These are phyloP conservation scores for Eurois occulta DNA, from an alignment of 2,888 invertebrate species.

Conservation along the genomic window DNA sequence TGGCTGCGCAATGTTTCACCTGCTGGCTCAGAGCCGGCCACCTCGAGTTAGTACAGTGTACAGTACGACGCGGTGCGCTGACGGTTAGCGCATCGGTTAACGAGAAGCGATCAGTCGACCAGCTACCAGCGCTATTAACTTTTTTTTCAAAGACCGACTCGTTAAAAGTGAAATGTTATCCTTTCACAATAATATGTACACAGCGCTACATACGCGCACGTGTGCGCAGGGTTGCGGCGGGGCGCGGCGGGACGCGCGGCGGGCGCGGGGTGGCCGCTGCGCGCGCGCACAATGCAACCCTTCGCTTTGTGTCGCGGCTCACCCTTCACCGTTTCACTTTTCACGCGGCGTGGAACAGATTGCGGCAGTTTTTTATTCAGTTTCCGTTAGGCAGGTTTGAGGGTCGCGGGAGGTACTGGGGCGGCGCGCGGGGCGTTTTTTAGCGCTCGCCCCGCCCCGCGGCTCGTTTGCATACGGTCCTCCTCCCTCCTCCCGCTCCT, in stretches of 20 bases:
- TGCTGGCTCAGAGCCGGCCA: neutral
- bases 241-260: constrained; percentile 41
- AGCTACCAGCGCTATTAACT: constrained; percentile 43
- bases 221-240: constrained; percentile 66
- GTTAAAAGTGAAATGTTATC: constrained; percentile 77
- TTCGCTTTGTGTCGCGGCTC: constrained; percentile 71
- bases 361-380: constrained; percentile 77
- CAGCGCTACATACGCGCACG: constrained; percentile 70
- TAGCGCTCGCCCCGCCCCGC: constrained; percentile 71
- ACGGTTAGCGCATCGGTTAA: neutral
- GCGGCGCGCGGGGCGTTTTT: constrained; percentile 71
- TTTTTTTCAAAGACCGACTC: constrained; percentile 48
- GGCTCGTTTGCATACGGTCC: constrained; percentile 80
- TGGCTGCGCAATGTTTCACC: neutral
- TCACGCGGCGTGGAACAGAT: constrained; percentile 79
- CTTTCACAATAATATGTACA: constrained; percentile 64
- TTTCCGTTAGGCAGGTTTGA: constrained; percentile 73
- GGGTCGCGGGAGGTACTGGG: constrained; percentile 64
- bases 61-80: neutral
- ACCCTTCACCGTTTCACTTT: constrained; percentile 79
- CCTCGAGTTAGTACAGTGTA: neutral
- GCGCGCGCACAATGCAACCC: constrained; percentile 79
- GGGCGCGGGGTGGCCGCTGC: constrained; percentile 59
- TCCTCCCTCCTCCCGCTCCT: constrained; percentile 53
- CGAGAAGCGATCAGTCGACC: neutral